Conservation (phyloP, 2,113 vertebrate species). For the Jacana jacana region DNA sequence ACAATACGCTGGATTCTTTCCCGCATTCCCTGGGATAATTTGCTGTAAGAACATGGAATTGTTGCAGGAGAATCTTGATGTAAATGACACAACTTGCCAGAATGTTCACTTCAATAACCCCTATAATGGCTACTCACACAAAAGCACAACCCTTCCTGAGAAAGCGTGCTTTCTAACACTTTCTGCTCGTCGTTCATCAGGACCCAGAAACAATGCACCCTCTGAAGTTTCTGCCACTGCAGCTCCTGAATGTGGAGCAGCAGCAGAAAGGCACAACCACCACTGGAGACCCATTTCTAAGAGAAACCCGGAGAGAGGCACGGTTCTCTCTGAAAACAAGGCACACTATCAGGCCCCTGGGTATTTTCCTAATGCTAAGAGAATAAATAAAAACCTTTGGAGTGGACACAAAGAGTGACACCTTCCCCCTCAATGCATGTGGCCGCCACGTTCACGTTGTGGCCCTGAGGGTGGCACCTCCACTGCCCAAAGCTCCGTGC, state of each 20-base stretch:
- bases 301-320: neutral
- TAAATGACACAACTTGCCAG: neutral
- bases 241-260: accelerated
- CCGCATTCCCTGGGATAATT: neutral
- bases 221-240: neutral
- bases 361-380: neutral
- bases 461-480: neutral
- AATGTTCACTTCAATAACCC: neutral
- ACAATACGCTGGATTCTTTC: neutral
- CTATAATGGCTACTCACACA: neutral
- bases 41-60: neutral
- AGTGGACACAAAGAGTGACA: neutral
- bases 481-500: neutral
- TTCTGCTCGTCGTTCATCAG: neutral
- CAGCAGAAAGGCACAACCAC: neutral
- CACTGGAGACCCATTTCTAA: accelerated
- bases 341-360: accelerated
- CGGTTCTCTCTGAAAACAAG: too few species aligned
- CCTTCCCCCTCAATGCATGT: accelerated
- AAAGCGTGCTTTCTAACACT: neutral
- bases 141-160: neutral
- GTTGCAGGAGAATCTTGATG: neutral
- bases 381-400: too few species aligned
- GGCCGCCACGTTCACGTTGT: accelerated
- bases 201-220: neutral